A percentile compares a stretch with the other conserved stretches of the same genome.
Conservation (phyloP, 2,888 invertebrate species). For the Trichopoda pennipes region DNA sequence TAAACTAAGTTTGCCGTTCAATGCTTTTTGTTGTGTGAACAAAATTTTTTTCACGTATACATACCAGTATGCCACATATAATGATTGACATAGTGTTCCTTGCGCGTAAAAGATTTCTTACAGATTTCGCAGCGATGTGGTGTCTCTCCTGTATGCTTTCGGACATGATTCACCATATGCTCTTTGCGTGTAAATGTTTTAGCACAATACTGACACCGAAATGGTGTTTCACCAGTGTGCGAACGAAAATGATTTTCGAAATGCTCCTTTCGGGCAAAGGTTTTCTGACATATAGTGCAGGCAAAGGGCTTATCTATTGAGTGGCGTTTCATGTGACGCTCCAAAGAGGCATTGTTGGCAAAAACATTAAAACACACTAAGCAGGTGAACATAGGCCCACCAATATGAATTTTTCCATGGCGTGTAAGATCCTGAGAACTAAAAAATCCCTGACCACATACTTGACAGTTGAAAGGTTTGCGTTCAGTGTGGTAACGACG, state of each 20-base stretch:
- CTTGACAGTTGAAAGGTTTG: constrained; percentile 90
- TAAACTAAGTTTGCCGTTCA: too few species aligned
- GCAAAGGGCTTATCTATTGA: constrained; percentile 92
- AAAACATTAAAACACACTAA: constrained; percentile 88
- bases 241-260: constrained; percentile 92
- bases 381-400: constrained; percentile 88
- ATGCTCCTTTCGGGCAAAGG: constrained; percentile 93
- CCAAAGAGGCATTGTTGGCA: constrained; percentile 86
- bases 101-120: constrained; percentile 92
- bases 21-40: too few species aligned
- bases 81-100: constrained; percentile 93
- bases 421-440: constrained; percentile 89
- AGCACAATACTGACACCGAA: constrained; percentile 91
- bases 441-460: constrained; percentile 91
- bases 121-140: constrained; percentile 92
- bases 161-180: constrained; percentile 92
- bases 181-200: constrained; percentile 92
- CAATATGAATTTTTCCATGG: constrained; percentile 92
- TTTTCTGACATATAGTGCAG: constrained; percentile 92
- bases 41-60: constrained; percentile 60
- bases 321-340: constrained; percentile 90
- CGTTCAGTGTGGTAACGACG: constrained; percentile 92
- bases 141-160: constrained; percentile 91
- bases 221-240: constrained; percentile 91
- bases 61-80: constrained; percentile 86